Evolutionary conservation across 2,113 vertebrate species (phyloP).

Genomic region (Ondatra zibethicus): DNA sequence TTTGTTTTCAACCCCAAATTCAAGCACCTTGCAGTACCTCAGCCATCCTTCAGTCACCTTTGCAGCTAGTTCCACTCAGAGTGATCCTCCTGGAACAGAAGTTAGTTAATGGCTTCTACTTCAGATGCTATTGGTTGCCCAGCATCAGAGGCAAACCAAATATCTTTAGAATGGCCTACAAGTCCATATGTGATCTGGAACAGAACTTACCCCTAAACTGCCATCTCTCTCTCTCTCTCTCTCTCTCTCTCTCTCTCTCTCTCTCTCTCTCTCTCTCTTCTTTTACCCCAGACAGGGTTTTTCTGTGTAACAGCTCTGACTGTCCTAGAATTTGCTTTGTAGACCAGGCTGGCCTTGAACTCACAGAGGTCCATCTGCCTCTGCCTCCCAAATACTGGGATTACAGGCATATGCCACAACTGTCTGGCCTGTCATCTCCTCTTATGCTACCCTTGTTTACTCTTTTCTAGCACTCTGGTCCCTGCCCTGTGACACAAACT

Average conservation of each 20-base stretch:
- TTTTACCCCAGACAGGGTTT: no score
- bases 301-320: no score
- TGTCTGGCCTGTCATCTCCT: background rate
- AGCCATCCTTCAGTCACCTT: background rate
- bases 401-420: no score
- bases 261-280: no score
- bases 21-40: background rate
- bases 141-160: background rate
- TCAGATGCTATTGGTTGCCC: background rate
- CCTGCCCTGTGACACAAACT: background rate
- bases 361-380: no score
- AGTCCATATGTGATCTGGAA: background rate
- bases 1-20: conserved; percentile 14
- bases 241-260: no score
- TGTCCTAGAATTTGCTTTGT: no score
- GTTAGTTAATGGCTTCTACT: background rate
- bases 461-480: background rate
- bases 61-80: background rate
- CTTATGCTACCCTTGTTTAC: background rate
- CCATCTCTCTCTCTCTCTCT: no score
- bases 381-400: no score
- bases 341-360: no score
- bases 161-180: conserved; percentile 10
- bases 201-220: background rate
- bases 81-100: background rate